Conservation (phyloP, 2,113 vertebrate species). For the Monopterus albus region DNA sequence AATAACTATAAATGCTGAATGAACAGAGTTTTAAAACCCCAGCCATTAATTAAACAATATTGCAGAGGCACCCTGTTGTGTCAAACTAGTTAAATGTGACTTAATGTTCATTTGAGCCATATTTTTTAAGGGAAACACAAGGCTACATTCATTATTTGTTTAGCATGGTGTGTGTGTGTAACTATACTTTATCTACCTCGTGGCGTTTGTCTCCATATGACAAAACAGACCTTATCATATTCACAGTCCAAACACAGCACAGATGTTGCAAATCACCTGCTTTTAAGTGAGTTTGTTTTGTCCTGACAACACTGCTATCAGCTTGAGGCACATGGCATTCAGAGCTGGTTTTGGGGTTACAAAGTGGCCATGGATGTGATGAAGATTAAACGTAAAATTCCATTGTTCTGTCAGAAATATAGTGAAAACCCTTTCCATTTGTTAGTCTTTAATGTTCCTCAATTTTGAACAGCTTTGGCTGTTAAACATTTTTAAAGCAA, state of each 20-base stretch:
- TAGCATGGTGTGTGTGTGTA: neutral
- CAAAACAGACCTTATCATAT: slow-evolving; percentile 1
- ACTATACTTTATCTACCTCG: slow-evolving; percentile 8
- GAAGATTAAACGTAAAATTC: neutral
- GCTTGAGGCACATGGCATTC: neutral
- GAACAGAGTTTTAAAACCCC: no score
- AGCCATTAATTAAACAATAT: no score
- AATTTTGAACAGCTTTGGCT: neutral
- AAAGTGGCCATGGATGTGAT: neutral
- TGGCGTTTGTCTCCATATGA: slow-evolving; percentile 6
- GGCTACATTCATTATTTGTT: neutral
- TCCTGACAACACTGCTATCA: neutral
- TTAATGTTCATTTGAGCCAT: neutral
- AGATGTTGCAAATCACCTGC: neutral
- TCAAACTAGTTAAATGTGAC: neutral
- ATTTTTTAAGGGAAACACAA: neutral
- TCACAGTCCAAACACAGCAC: neutral
- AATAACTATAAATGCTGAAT: neutral
- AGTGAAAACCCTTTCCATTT: no score
- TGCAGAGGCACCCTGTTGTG: neutral
- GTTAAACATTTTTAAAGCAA: no score
- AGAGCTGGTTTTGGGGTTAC: neutral
- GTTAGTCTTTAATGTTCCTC: neutral
- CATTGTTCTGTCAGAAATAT: neutral
- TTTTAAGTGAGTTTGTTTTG: neutral